Percentiles rank a stretch among this genome's conserved stretches.
Evolutionary conservation across 2,888 invertebrate species (phyloP).

Genomic region (Holacanthella duospinosa): DNA sequence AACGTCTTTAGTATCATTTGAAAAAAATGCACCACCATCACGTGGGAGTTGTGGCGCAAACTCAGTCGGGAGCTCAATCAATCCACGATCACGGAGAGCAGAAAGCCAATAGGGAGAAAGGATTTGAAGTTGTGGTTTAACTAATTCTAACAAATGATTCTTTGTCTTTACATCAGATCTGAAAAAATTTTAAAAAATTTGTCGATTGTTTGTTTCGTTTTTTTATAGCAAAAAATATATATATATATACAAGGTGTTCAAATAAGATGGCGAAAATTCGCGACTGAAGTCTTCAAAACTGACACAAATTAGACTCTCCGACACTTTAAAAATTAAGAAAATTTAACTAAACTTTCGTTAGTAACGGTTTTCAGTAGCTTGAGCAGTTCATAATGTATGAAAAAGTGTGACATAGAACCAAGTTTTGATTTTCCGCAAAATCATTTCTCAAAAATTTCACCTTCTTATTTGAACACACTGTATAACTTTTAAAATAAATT

Average conservation of each 20-base stretch:
- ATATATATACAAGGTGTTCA: too few relatives aligned
- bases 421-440: too few relatives aligned
- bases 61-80: slow-evolving; percentile 84
- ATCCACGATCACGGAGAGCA: slow-evolving; percentile 86
- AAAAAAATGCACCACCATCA: slow-evolving; percentile 95
- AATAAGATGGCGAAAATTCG: too few relatives aligned
- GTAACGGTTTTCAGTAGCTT: too few relatives aligned
- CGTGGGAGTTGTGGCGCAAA: slow-evolving; percentile 88
- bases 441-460: too few relatives aligned
- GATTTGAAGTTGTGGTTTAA: slow-evolving; percentile 83
- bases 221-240: not conserved
- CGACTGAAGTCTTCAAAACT: too few relatives aligned
- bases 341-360: too few relatives aligned
- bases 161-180: slow-evolving; percentile 23
- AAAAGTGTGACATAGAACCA: too few relatives aligned
- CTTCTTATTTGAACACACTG: too few relatives aligned
- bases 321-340: not conserved
- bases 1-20: slow-evolving; percentile 87
- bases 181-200: too few relatives aligned
- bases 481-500: not conserved
- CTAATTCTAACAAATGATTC: slow-evolving; percentile 61
- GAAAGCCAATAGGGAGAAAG: slow-evolving; percentile 91
- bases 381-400: too few relatives aligned
- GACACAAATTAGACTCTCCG: too few relatives aligned
- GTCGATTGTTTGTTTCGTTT: not conserved